These are phyloP conservation scores for Scomber japonicus DNA, from an alignment of 2,113 vertebrate species.

Conservation along the genomic window DNA sequence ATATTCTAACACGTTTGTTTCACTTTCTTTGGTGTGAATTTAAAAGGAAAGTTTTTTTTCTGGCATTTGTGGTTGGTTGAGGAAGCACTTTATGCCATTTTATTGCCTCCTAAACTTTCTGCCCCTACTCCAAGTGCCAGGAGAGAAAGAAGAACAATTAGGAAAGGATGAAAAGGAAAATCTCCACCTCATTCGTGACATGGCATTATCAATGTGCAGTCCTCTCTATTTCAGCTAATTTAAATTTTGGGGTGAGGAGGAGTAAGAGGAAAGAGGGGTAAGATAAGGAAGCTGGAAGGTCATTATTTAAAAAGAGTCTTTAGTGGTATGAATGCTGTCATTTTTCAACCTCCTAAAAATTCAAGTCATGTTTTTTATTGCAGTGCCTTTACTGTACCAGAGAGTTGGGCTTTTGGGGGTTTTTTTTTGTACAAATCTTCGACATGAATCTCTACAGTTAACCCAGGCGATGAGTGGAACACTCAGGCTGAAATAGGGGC, in stretches of 20 bases:
- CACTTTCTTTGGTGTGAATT: not conserved
- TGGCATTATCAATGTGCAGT: slow-evolving; percentile 32
- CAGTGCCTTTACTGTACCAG: not conserved
- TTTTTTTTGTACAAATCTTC: not conserved
- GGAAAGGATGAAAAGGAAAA: slow-evolving; percentile 27
- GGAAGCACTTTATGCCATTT: slow-evolving; percentile 2
- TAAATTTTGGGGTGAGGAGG: not conserved
- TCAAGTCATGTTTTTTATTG: not conserved
- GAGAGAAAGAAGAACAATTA: slow-evolving; percentile 23
- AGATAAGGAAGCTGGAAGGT: slow-evolving; percentile 35
- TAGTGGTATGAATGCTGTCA: not conserved
- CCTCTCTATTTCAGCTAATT: slow-evolving; percentile 29
- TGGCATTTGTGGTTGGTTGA: slow-evolving; percentile 3
- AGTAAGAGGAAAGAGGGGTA: not conserved
- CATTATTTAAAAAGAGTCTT: slow-evolving; percentile 25
- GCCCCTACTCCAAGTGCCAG: not conserved
- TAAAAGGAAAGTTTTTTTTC: not conserved
- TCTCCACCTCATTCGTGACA: slow-evolving; percentile 21
- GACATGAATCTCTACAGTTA: slow-evolving; percentile 6
- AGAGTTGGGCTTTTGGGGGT: not conserved
- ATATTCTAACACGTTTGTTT: not conserved
- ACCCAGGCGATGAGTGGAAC: not conserved
- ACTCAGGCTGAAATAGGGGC: not conserved
- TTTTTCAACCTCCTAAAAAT: not conserved
- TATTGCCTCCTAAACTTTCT: not conserved